Evolutionary conservation across 2,888 invertebrate genomes (phyloP), one percentile per base, ranked within the genome.

Genomic region (Crepidodera aurea): DNA sequence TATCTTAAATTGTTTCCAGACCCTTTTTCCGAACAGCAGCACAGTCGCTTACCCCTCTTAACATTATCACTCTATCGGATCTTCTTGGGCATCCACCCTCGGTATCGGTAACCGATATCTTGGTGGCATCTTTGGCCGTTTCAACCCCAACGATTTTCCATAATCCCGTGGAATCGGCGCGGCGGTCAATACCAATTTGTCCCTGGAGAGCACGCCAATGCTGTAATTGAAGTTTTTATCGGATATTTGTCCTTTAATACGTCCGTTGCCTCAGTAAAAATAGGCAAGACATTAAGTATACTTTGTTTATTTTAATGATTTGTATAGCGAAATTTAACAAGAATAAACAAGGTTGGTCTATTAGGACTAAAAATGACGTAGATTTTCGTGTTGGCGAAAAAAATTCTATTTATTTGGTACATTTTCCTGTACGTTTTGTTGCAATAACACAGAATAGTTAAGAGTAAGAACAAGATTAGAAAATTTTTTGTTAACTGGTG

Each of bases 161-260:
- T 77, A 76, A 77, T 77, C 76, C 75, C 59, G 71, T 40, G 70
- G 75, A 76, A 76, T 75, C 71, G 69, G 5, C 40, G 18, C 71
- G 69, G 5, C 40, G 18, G 73, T 71, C 73, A 76, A 77, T 76
- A 77, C 75, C 77, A 77, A 77, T 77, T 77, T 77, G 77, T 76
- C 76, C 73, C 69, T 65, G 65, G 75, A 75, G 74, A 73, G 59
- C 37, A 15, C 44, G 53, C 44, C 54, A 54, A 54, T 15, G 68
- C 71, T 75, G 6, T 75, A 76, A 76, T 75, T 75, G 75, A 73
- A 73, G 69, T 74, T 74, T 54, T 74, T 74, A 76, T 76, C 76
- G 71, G 62, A 67, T 66, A 66, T 69, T 71, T 62, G 60, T 61
- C 66, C 51, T 69, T 69, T 68, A 67, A 70, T 12, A 13, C 12